A percentile compares a stretch with the other conserved stretches of the same genome.
Conservation (phyloP, 2,797 vertebrate species). For the Pterois miles region DNA sequence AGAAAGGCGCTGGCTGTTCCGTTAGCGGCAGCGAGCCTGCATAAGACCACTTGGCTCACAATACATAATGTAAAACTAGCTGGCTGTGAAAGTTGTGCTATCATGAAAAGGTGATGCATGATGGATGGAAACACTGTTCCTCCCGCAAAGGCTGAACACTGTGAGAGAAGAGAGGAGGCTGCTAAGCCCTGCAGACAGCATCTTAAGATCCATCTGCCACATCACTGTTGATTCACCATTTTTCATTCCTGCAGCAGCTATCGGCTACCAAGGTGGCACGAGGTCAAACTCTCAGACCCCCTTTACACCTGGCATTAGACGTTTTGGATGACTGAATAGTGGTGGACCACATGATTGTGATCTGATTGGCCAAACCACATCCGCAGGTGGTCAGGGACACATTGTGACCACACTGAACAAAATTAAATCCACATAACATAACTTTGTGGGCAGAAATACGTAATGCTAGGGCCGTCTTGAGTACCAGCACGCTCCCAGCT, state of each 20-base stretch:
- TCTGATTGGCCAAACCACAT: no score
- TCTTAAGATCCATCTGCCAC: constrained; percentile 41
- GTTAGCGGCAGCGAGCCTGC: constrained; percentile 55
- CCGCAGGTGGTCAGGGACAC: no score
- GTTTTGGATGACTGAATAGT: no score
- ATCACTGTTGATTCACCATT: constrained; percentile 28
- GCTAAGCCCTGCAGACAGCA: constrained; percentile 10
- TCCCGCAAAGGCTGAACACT: constrained; percentile 34
- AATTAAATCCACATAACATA: no score
- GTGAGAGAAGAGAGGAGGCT: constrained; percentile 30
- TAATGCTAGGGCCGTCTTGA: no score
- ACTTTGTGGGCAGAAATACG: no score
- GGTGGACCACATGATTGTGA: no score
- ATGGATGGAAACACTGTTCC: constrained; percentile 47
- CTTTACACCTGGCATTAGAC: no score
- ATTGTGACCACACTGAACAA: no score
- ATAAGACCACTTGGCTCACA: constrained; percentile 53
- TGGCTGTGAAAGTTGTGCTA: constrained; percentile 39
- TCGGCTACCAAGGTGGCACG: constrained; percentile 1
- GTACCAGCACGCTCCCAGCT: no score
- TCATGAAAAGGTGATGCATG: constrained; percentile 62
- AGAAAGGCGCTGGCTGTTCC: constrained; percentile 47
- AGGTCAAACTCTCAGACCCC: constrained; percentile 43
- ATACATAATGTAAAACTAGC: constrained; percentile 68
- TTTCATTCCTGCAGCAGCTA: constrained; percentile 26